These are phyloP conservation scores for Drosophila pseudotakahashii DNA, from an alignment of 2,888 invertebrate species.

Conservation along the genomic window DNA sequence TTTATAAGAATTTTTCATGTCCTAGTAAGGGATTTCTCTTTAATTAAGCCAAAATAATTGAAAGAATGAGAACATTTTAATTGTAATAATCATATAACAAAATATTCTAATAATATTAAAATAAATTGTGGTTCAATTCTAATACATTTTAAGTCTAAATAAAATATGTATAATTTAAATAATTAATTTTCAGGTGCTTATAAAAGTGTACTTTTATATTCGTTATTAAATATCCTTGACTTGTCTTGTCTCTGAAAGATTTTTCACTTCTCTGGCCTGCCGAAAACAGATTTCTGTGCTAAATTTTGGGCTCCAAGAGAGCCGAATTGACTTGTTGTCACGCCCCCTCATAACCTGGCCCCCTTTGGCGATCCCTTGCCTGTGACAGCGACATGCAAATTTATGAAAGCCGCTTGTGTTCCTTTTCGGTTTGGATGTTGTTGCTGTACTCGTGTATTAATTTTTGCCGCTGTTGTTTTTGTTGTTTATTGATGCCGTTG, in stretches of 20 bases:
- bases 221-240: not conserved
- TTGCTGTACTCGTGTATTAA: slow-evolving; percentile 60
- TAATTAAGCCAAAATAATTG: no score
- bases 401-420: slow-evolving; percentile 77
- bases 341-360: slow-evolving; percentile 64
- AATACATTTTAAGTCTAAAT: not conserved
- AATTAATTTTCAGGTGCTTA: not conserved
- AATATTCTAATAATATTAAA: no score
- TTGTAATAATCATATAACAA: no score
- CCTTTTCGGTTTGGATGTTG: slow-evolving; percentile 18
- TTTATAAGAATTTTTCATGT: no score
- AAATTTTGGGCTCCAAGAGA: slow-evolving; percentile 57
- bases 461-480: slow-evolving; percentile 44
- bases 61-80: no score
- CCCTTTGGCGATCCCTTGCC: slow-evolving; percentile 12
- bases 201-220: not conserved
- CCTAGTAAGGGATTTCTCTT: no score
- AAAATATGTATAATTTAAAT: no score
- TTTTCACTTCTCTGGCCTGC: slow-evolving; percentile 35
- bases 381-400: slow-evolving; percentile 75
- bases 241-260: slow-evolving; percentile 30
- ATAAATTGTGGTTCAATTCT: no score
- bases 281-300: slow-evolving; percentile 55
- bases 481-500: slow-evolving; percentile 53
- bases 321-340: slow-evolving; percentile 78